Evolutionary conservation across 1,140 invertebrate genomes (phyloP), one percentile per base, ranked within the genome.

Genomic region (Amyelois transitella): DNA sequence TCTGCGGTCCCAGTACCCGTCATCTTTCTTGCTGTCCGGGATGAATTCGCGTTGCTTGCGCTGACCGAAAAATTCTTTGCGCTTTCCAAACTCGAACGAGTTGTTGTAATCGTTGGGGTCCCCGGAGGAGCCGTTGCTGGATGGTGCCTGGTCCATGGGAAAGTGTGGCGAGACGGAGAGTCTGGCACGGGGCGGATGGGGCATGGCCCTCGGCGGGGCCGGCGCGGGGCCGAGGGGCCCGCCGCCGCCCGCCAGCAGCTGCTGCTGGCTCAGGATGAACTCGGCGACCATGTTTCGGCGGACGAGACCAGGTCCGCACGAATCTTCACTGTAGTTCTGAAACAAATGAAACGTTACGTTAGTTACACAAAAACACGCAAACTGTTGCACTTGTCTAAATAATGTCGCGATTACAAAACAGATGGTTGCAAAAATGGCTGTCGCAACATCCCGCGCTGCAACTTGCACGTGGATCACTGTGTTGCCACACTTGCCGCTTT

Each of bases 11-110:
- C 98, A 99, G 86, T 99, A 99, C 67, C 94, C 96, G 66, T 98
- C 96, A 73, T 99, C 97, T 81, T 99, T 99, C 75, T 97, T 98
- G 80, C 94, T 97, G 72, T 99, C 97, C 0, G 97, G 97, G 51
- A 98, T 98, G 83, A 99, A 99, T 77, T 98, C 97, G 1, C 97
- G 91, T 77, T 98, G 96, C 75, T 98, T 98, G 53, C 97, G 91
- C 69, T 97, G 96, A 12, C 94, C 92, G 77, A 95, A 95, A 56
- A 95, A 90, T 47, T 95, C 94, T 74, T 95, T 95, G 58, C 93
- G 88, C 66, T 93, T 91, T 51, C 68, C 72, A 65, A 92, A 89
- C 53, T 93, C 89, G 54, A 90, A 92, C 24, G 74, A 79, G 45
- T 69, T 62, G 1, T 81, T 64, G 59, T 86, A 80, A 73, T 86